These are phyloP conservation scores for Cephalotes varians DNA, from an alignment of 2,888 invertebrate species.

Conservation along the genomic window DNA sequence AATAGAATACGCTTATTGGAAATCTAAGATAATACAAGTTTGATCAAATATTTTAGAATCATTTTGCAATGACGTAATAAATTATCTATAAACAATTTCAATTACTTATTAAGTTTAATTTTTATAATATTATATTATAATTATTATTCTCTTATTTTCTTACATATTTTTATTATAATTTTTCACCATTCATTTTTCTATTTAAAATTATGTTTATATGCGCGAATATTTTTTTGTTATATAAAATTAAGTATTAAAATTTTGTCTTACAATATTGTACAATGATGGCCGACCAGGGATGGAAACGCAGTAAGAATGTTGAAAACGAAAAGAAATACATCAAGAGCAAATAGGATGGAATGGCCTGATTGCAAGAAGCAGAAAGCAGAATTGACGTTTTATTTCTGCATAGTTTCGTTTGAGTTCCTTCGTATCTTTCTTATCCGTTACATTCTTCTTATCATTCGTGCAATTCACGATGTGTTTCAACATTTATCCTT, in stretches of 20 bases:
- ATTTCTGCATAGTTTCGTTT: conserved; percentile 71
- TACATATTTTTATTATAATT: not conserved
- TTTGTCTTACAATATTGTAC: not conserved
- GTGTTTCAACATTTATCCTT: not conserved
- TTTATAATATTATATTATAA: conserved; percentile 3
- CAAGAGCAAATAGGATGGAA: conserved; percentile 65
- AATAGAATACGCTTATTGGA: not conserved
- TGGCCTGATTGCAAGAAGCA: conserved; percentile 69
- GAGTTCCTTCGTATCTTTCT: conserved; percentile 29
- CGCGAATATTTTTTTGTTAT: not conserved
- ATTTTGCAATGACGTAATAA: not conserved
- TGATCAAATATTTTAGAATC: not conserved
- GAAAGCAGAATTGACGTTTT: conserved; percentile 73
- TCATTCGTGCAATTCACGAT: not conserved
- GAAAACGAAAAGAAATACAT: conserved; percentile 56
- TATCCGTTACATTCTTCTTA: not conserved
- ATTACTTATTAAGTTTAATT: not conserved
- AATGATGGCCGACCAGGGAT: not conserved
- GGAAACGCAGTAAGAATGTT: conserved; percentile 36
- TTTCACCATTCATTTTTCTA: not conserved
- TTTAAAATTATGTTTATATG: not conserved
- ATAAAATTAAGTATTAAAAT: not conserved
- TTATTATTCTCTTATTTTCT: not conserved
- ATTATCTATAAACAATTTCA: not conserved
- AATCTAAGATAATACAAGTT: conserved; percentile 38